phyloP scores from a whole-genome alignment of 2,113 vertebrate species.

The Chelonoidis abingdonii region DNA sequence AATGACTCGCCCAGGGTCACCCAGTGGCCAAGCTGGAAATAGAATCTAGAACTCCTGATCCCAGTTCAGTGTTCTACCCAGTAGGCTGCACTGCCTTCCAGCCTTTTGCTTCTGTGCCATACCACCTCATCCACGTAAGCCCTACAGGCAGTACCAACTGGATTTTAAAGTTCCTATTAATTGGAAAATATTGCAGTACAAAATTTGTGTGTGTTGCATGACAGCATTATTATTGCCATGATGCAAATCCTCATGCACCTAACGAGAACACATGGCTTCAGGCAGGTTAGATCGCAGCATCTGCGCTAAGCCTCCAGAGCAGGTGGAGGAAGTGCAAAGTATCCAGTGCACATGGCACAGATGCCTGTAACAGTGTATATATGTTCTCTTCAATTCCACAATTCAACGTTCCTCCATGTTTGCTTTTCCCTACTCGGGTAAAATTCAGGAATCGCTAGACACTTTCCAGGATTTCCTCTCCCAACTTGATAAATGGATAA shows the following conservation, averaged over 20 bases:
- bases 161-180: not conserved
- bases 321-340: not conserved
- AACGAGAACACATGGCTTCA: not conserved
- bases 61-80: not conserved
- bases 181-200: not conserved
- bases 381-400: no score
- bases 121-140: not conserved
- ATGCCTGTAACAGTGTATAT: not conserved
- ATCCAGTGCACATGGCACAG: no score
- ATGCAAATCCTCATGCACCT: not conserved
- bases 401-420: not conserved
- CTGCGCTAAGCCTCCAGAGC: not conserved
- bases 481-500: rapidly evolving
- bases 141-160: not conserved
- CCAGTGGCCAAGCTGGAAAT: not conserved
- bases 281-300: not conserved
- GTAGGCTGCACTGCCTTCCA: not conserved
- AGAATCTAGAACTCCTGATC: not conserved
- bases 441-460: rapidly evolving
- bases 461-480: rapidly evolving
- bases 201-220: not conserved
- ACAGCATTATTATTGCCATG: not conserved
- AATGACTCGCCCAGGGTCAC: not conserved
- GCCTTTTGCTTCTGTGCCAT: not conserved
- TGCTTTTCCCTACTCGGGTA: not conserved